These are phyloP conservation scores for Sebastes schlegelii DNA, from an alignment of 2,113 vertebrate genomes.

Conservation along the genomic window DNA sequence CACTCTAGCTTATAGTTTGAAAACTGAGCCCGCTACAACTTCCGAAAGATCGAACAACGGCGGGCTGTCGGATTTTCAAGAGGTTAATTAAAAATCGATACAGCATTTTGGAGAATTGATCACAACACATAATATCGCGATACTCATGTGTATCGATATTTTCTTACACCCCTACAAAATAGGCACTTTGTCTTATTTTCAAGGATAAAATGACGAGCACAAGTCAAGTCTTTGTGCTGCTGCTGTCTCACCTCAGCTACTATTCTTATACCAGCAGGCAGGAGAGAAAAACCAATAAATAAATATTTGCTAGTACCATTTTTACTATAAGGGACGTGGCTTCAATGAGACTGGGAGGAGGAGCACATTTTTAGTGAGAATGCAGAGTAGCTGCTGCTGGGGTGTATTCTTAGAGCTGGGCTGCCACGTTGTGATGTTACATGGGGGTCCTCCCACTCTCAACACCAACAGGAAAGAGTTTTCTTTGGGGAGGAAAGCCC, in stretches of 20 bases:
- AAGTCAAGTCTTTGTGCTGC: neutral
- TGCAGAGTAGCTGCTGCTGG: slow-evolving; percentile 13
- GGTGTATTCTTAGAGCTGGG: slow-evolving; percentile 72
- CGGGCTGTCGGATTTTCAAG: too few relatives aligned
- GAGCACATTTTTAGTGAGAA: slow-evolving; percentile 26
- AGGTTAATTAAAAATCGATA: too few relatives aligned
- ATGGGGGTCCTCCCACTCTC: slow-evolving; percentile 75
- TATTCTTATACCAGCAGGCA: neutral
- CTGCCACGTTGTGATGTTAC: slow-evolving; percentile 84
- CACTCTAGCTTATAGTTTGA: too few relatives aligned
- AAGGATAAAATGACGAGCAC: neutral
- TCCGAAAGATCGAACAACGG: too few relatives aligned
- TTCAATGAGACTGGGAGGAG: slow-evolving; percentile 30
- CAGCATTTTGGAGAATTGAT: too few relatives aligned
- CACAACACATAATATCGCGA: too few relatives aligned
- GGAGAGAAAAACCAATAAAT: neutral
- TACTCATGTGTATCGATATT: too few relatives aligned
- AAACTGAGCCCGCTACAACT: too few relatives aligned
- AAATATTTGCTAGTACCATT: neutral
- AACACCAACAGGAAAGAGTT: slow-evolving; percentile 49
- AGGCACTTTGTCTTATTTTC: neutral
- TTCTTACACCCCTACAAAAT: too few relatives aligned
- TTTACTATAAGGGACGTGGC: slow-evolving; percentile 7
- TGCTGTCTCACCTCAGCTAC: neutral
- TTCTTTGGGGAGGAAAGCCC: slow-evolving; percentile 22